These are phyloP conservation scores for Galagoides demidoff DNA, from an alignment of 2,797 vertebrate genomes.

Conservation along the genomic window DNA sequence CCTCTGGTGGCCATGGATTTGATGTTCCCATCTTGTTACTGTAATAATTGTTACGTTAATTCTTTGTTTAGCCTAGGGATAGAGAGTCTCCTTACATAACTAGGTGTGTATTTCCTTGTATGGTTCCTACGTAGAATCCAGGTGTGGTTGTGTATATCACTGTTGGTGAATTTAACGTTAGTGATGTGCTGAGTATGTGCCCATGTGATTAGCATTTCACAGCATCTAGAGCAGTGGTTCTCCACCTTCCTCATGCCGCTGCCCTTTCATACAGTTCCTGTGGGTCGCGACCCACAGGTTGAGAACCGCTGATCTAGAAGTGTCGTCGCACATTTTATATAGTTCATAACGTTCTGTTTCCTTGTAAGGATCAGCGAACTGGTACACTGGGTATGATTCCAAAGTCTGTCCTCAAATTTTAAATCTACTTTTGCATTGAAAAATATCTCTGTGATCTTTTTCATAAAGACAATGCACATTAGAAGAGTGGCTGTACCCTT, in stretches of 20 bases:
- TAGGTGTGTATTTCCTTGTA: background rate
- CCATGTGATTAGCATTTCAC: background rate
- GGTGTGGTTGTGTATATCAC: background rate
- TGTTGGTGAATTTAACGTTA: background rate
- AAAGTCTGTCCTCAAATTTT: background rate
- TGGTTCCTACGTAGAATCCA: background rate
- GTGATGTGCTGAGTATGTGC: background rate
- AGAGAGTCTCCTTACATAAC: background rate
- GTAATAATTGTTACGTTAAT: background rate
- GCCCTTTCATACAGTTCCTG: too few relatives aligned
- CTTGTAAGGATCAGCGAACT: background rate
- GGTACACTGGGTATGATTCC: background rate
- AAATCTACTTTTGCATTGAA: background rate
- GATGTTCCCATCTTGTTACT: background rate
- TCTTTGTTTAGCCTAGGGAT: background rate
- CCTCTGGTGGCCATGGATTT: background rate
- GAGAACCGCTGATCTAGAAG: too few relatives aligned
- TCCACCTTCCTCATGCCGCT: too few relatives aligned
- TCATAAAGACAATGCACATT: background rate
- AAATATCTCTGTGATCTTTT: background rate
- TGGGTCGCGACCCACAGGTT: too few relatives aligned
- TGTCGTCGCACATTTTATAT: fast-evolving
- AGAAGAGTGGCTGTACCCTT: background rate
- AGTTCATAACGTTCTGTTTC: background rate
- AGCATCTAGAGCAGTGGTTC: background rate